These are phyloP conservation scores for Dicaeum eximium DNA, from an alignment of 2,113 vertebrate genomes.

Conservation along the genomic window DNA sequence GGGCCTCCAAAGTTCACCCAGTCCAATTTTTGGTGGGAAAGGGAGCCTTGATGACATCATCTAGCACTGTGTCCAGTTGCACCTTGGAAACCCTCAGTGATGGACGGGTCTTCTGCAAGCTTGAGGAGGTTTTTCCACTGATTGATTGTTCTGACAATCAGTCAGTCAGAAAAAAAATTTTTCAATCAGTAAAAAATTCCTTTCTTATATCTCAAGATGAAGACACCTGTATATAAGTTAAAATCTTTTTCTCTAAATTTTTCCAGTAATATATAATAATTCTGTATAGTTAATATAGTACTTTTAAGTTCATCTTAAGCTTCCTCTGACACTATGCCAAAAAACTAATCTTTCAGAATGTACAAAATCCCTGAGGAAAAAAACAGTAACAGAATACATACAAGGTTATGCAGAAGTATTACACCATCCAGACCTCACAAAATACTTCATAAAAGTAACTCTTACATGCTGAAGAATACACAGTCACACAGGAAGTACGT, in stretches of 20 bases:
- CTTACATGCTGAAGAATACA: background rate
- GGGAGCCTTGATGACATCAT: background rate
- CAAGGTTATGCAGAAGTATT: background rate
- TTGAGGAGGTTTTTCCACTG: background rate
- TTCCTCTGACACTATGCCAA: background rate
- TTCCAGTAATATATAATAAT: background rate
- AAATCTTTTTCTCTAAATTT: background rate
- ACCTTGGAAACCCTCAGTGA: background rate
- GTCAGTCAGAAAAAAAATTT: too few relatives aligned
- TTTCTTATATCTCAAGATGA: background rate
- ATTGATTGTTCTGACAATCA: background rate
- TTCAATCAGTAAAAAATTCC: background rate
- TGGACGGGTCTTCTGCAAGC: accelerated
- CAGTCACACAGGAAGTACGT: background rate
- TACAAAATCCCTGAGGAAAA: background rate
- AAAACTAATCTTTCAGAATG: background rate
- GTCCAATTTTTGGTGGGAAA: background rate
- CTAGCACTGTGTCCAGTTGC: background rate
- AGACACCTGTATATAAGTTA: background rate
- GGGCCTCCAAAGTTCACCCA: background rate
- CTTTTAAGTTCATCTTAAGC: background rate
- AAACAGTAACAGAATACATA: background rate
- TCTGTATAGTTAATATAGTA: background rate
- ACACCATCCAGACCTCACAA: background rate
- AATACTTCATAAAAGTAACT: background rate